phyloP scores from a whole-genome alignment of 2,113 vertebrate genomes.

The Odocoileus virginianus region DNA sequence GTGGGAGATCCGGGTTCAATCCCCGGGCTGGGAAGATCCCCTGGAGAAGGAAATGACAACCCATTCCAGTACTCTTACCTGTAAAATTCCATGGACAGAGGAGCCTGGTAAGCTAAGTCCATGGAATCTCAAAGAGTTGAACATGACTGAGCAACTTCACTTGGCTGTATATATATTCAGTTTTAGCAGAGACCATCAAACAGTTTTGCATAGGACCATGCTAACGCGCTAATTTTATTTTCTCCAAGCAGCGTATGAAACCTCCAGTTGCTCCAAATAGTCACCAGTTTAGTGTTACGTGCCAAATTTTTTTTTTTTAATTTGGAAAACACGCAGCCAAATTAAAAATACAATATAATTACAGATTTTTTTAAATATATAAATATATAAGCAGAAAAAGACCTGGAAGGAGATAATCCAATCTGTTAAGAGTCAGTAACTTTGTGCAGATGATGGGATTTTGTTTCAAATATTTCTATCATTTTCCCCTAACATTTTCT shows the following conservation, averaged over 20 bases:
- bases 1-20: background rate
- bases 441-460: background rate
- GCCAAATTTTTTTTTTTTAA: background rate
- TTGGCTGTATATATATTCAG: too few species aligned
- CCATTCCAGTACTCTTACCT: background rate
- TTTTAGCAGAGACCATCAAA: background rate
- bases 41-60: background rate
- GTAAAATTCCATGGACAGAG: background rate
- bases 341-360: background rate
- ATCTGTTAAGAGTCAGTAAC: background rate
- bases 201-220: accelerated
- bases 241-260: background rate
- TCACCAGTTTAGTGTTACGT: background rate
- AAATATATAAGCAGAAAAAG: background rate
- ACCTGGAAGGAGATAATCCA: background rate
- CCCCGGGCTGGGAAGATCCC: background rate
- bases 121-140: background rate
- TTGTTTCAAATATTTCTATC: background rate
- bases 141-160: background rate
- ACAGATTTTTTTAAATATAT: background rate
- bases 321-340: background rate
- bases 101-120: background rate
- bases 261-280: background rate
- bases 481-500: background rate
- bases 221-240: background rate